Evolutionary conservation across 2,888 invertebrate species (phyloP), one percentile per base, ranked within the genome.

Genomic region (Heteropelma amictum): DNA sequence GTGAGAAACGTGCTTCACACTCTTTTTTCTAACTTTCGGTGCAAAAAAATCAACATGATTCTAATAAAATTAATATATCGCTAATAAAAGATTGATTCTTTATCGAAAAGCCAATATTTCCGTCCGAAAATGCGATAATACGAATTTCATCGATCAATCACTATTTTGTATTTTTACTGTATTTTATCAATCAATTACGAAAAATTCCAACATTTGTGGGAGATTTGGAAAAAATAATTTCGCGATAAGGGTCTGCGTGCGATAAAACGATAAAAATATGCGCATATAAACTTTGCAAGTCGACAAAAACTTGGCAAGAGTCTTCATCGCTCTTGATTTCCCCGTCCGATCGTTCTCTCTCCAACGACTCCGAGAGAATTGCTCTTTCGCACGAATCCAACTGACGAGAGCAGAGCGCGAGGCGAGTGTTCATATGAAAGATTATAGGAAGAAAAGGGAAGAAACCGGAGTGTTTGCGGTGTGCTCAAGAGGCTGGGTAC

Each of bases 241-340:
- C 51, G 58, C 14, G 12, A n/a, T n/a, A n/a, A 21, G 45, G 40
- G 14, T 35, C 42, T 73, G 73, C 73, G 73, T 73, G 73, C 69
- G 58, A 73, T 69, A 61, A 69, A 58, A 73, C 73, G 69, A 73
- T 73, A 69, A 73, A n/a, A n/a, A n/a, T n/a, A 45, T 21, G 12
- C 12, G 26, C 17, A 61, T 60, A 79, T 45, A 65, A 3, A 40
- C 49, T 28, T 8, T 17, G 45, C 10, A 38, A n/a, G 33, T 21
- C 10, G 42, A 60, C 40, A 72, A 72, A 68, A 68, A 63, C 42
- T 10, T 26, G 5, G 49, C 28, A 60, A 42, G 35, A 47, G 4
- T 1, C 45, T 53, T 33, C 42, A 26, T 47, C 49, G 17, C 38
- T 33, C 54, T 40, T 54, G 19, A 56, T 72, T 63, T 54, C 56